Evolutionary conservation across 2,888 invertebrate species (phyloP).

Genomic region (Dryocosmus kuriphilus): DNA sequence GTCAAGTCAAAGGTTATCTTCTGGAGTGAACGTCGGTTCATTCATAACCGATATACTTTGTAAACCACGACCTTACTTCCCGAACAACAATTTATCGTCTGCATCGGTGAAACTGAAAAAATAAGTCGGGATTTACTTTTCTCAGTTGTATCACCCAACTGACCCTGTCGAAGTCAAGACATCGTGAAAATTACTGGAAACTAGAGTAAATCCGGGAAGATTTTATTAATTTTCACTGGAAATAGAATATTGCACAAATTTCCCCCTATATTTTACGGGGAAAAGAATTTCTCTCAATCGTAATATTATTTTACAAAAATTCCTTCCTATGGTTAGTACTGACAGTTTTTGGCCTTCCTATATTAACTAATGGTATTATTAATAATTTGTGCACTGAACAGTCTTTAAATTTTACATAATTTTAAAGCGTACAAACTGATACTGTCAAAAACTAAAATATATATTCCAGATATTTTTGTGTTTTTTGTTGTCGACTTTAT

Average conservation of each 20-base stretch:
- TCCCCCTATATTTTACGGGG: too few species aligned
- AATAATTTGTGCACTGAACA: too few species aligned
- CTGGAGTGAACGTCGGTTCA: conserved; percentile 32
- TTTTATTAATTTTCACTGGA: neutral
- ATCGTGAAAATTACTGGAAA: neutral
- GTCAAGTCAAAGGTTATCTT: conserved; percentile 35
- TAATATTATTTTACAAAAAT: too few species aligned
- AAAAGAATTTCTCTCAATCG: too few species aligned
- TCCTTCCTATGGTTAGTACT: too few species aligned
- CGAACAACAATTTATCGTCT: conserved; percentile 27
- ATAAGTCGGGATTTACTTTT: neutral
- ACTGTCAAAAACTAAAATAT: too few species aligned
- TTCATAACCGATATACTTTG: conserved; percentile 41
- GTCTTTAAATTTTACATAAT: too few species aligned
- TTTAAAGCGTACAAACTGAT: too few species aligned
- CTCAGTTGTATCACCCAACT: neutral
- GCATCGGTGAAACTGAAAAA: neutral
- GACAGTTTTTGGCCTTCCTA: too few species aligned
- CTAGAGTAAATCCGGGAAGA: neutral
- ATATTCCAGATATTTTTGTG: too few species aligned
- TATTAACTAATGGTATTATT: too few species aligned
- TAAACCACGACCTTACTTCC: conserved; percentile 40
- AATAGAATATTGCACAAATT: neutral
- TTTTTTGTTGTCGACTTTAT: too few species aligned
- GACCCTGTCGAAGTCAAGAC: neutral